Evolutionary conservation across 2,113 vertebrate species (phyloP), one percentile per base, ranked within the genome.

Genomic region (Irena cyanogastra): DNA sequence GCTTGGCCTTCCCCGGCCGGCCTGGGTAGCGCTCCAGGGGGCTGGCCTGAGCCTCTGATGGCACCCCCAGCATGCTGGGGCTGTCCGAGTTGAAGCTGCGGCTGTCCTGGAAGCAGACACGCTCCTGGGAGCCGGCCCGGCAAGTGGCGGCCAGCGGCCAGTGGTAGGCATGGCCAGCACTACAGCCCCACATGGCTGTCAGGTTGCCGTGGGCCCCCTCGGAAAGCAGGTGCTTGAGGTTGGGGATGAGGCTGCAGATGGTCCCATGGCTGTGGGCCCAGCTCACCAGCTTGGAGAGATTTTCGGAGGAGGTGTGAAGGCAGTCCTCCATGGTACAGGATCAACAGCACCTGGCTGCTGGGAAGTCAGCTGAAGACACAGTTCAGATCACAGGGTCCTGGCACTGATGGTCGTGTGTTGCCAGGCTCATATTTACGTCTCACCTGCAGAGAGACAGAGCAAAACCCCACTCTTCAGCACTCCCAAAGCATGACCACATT

Each of bases 231-330:
- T 98, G 98, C 94, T 99, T 98, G 65, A 99, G 97, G 96, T 98
- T 98, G 87, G 99, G 99, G 95, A 99, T 99, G 93, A 99, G 98
- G 93, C 97, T 98, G 97, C 99, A 99, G 95, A 99, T 99, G 28
- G 99, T 99, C 28, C 99, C 99, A 42, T 99, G 99, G 93, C 99
- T 99, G 97, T 99, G 99, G 68, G 99, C 99, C 99, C 99, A 99
- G 97, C 98, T 99, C 90, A 99, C 98, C 90, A 99, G 96, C 92
- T 99, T 99, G 90, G 98, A 98, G 89, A 99, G 98, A 87, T 98
- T 98, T 95, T 99, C 99, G 0, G 98, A 98, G 83, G 98, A 99
- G 39, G 98, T 99, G 93, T 99, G 98, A 97, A 99, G 98, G 95
- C 98, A 99, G 97, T 99, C 98, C 96, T 99, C 98, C 98, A 99